Evolutionary conservation across 2,888 invertebrate genomes (phyloP).

Genomic region (Rhagonycha fulva): DNA sequence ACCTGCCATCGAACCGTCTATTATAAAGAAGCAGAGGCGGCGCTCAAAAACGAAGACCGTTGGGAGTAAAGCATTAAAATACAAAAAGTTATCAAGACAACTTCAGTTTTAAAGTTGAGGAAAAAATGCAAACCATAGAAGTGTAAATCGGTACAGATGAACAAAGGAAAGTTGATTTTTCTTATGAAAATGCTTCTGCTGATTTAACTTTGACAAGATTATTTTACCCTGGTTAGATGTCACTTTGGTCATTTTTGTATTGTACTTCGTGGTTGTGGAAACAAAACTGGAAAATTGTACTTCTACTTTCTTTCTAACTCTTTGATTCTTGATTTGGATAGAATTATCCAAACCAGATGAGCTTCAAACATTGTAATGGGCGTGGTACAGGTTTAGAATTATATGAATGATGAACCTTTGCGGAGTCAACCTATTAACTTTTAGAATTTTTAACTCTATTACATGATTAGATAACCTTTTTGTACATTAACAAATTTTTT

Average conservation of each 20-base stretch:
- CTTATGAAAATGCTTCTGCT: neutral
- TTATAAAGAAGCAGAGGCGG: constrained; percentile 54
- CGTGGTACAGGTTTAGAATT: constrained; percentile 32
- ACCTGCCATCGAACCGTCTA: constrained; percentile 50
- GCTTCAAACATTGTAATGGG: constrained; percentile 32
- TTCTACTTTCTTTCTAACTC: constrained; percentile 9
- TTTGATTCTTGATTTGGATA: constrained; percentile 23
- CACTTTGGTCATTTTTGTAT: neutral
- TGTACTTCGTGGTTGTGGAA: neutral
- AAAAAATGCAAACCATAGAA: constrained; percentile 16
- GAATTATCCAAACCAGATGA: constrained; percentile 33
- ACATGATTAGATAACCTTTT: constrained; percentile 23
- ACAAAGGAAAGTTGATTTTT: neutral
- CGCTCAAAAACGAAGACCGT: constrained; percentile 30
- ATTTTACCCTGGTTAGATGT: neutral
- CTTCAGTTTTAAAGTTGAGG: constrained; percentile 10
- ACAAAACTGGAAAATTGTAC: too few relatives aligned
- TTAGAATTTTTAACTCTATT: constrained; percentile 28
- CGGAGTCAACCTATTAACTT: constrained; percentile 33
- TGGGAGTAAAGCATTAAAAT: constrained; percentile 31
- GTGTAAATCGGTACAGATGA: constrained; percentile 11
- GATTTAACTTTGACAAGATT: neutral
- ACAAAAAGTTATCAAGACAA: constrained; percentile 25
- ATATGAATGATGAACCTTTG: constrained; percentile 36
- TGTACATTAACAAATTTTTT: neutral